These are phyloP conservation scores for Diuraphis noxia DNA, from an alignment of 1,140 invertebrate genomes.

Conservation along the genomic window DNA sequence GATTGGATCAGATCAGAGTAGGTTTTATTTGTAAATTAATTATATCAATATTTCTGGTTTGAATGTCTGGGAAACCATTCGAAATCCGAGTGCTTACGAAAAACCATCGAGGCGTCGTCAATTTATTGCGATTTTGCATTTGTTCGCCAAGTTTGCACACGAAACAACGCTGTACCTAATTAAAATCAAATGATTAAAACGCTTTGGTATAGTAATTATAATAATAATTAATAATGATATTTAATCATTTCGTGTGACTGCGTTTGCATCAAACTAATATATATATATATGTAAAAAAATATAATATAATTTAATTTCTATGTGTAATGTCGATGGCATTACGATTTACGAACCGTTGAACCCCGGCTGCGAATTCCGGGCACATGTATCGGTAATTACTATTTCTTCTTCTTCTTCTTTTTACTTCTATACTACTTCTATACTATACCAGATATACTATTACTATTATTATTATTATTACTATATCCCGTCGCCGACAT, in stretches of 20 bases:
- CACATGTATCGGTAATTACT: not conserved
- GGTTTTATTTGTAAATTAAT: not conserved
- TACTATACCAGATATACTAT: no score
- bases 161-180: not conserved
- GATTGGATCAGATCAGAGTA: not conserved
- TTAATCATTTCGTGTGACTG: not conserved
- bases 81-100: not conserved
- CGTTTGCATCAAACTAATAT: not conserved
- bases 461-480: not conserved
- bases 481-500: not conserved
- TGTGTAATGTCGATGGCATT: not conserved
- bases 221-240: not conserved
- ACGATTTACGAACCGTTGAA: conserved; percentile 10
- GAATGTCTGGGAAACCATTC: not conserved
- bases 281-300: not conserved
- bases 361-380: not conserved
- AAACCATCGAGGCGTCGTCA: not conserved
- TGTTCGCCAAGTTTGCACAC: not conserved
- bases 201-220: not conserved
- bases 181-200: not conserved
- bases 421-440: not conserved
- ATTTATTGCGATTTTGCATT: not conserved
- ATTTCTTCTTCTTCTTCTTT: not conserved
- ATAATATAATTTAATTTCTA: not conserved
- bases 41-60: not conserved